These are phyloP conservation scores for Odontamblyopus rebecca DNA, from an alignment of 2,797 vertebrate genomes.

Conservation along the genomic window DNA sequence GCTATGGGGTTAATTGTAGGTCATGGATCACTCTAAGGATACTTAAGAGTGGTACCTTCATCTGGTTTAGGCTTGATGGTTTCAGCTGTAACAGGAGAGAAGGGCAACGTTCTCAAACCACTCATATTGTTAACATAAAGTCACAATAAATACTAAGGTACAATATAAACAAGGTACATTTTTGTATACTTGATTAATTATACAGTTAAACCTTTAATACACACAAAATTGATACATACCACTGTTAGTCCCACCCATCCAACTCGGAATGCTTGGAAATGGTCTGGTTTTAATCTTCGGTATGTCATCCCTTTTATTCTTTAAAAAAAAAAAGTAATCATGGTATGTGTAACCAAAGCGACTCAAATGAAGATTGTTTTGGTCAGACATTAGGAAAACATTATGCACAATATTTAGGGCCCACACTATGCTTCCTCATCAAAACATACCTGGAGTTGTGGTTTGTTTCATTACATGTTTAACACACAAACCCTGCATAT, in stretches of 20 bases:
- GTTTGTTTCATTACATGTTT: too few relatives aligned
- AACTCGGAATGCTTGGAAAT: conserved; percentile 77
- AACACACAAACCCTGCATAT: too few relatives aligned
- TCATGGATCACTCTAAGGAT: conserved; percentile 53
- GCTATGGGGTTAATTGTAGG: conserved; percentile 75
- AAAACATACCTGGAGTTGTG: too few relatives aligned
- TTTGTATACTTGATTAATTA: neutral
- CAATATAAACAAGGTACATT: neutral
- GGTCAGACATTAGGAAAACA: neutral
- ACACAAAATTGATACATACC: conserved; percentile 53
- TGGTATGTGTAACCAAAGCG: too few relatives aligned
- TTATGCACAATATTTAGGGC: neutral
- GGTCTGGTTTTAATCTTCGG: conserved; percentile 73
- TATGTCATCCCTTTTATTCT: conserved; percentile 79
- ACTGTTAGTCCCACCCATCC: conserved; percentile 73
- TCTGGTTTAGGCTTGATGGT: conserved; percentile 76
- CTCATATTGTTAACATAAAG: neutral
- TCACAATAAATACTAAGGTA: neutral
- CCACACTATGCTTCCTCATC: too few relatives aligned
- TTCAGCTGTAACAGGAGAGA: conserved; percentile 81
- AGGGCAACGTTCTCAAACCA: conserved; percentile 68
- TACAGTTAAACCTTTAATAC: neutral
- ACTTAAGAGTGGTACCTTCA: conserved; percentile 81
- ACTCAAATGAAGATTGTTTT: neutral
- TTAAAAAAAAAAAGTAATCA: conserved; percentile 16